Evolutionary conservation across 2,797 vertebrate species (phyloP), one percentile per base, ranked within the genome.

Genomic region (Pangasius sanitwongsei): DNA sequence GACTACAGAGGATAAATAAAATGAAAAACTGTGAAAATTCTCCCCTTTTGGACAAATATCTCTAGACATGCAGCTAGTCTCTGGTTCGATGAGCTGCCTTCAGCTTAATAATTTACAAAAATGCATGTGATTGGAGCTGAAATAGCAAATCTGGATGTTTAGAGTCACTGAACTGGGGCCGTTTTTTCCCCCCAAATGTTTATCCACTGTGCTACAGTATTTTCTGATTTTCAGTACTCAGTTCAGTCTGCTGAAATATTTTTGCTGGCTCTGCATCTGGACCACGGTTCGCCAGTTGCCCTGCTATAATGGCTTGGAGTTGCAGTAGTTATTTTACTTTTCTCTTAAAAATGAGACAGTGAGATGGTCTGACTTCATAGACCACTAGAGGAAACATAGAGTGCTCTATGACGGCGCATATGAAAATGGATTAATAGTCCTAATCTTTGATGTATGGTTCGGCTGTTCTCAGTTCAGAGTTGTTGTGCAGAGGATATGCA

Each of bases 301-400:
- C 59, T 50, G 4, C 50, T 41, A 25, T 25, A 70, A 90, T 83
- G 50, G 77, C 80, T 70, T 85, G 50, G 34, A 81, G 84, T 53
- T 70, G 28, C 23, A 31, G 34, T 90, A 77, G 89, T 86, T 87
- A 83, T 86, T 86, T 83, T 89, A 16, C 28, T 18, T 7, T 83
- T 80, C 70, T 85, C 88, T 85, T 69, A 89, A 93, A 93, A 88
- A 90, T 91, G 89, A 91, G 87, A 90, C 82, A 72, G 83, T 91
- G 81, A 63, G 81, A 63, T 63, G 25, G 34, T 48, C 87, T 93
- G 86, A 61, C 48, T 67, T 25, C 72, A 82, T 37, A 86, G 67
- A 78, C 34, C 88, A 87, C 48, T 85, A 70, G 23, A 89, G 65
- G 0, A 55, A 67, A 74, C 16, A 74, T 13, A 88, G 44, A 83